phyloP scores from a whole-genome alignment of 2,888 invertebrate genomes.

The Hesperia comma region DNA sequence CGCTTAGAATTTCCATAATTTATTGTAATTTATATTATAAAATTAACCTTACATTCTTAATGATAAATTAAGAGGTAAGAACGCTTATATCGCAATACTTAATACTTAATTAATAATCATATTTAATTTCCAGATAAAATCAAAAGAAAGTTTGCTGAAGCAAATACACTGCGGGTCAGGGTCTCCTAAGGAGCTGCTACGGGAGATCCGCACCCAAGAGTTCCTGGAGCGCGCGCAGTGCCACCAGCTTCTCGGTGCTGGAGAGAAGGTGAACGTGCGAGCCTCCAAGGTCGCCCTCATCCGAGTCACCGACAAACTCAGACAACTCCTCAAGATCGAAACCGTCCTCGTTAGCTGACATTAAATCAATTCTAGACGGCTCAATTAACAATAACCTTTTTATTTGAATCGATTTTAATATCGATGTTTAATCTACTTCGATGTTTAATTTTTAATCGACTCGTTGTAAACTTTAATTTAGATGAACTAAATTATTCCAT shows the following conservation, averaged over 20 bases:
- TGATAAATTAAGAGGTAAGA: no score
- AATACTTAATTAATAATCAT: no score
- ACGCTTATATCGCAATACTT: no score
- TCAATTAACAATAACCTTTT: constrained; percentile 25
- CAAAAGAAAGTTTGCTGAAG: constrained; percentile 90
- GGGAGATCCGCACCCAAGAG: constrained; percentile 91
- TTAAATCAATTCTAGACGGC: constrained; percentile 52
- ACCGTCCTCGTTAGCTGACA: constrained; percentile 88
- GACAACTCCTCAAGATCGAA: constrained; percentile 92
- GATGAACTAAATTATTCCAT: not conserved
- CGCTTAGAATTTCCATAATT: no score
- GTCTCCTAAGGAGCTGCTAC: constrained; percentile 77
- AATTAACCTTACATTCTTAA: no score
- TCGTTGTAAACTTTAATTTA: not conserved
- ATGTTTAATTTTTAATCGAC: not conserved
- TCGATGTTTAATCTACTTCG: not conserved
- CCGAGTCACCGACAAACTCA: constrained; percentile 92
- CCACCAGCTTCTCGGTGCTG: constrained; percentile 90
- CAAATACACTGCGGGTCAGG: constrained; percentile 87
- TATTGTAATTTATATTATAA: no score
- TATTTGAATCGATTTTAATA: constrained; percentile 2
- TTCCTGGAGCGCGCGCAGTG: constrained; percentile 92
- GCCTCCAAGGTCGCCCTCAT: constrained; percentile 92
- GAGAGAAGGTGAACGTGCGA: constrained; percentile 91
- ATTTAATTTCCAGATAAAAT: constrained; percentile 87